Conservation (phyloP, 2,888 invertebrate species). For the Liposcelis brunnea region DNA sequence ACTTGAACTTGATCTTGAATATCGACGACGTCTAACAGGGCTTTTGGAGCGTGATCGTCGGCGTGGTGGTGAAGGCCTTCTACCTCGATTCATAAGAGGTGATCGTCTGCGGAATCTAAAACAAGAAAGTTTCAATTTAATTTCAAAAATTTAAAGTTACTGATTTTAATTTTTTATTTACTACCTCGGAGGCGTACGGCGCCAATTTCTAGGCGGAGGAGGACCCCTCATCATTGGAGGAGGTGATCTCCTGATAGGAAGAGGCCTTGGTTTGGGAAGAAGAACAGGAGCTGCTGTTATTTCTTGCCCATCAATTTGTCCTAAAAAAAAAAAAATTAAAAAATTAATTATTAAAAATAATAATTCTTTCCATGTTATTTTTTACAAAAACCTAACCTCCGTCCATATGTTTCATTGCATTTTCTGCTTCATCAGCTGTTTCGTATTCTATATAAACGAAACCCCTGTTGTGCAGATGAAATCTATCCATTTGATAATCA, state of each 20-base stretch:
- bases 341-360: slow-evolving; percentile 5
- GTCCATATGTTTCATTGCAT: slow-evolving; percentile 99
- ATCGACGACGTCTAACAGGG: slow-evolving; percentile 41
- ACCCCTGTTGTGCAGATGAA: slow-evolving; percentile 78
- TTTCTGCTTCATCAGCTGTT: slow-evolving; percentile 88
- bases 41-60: slow-evolving; percentile 31
- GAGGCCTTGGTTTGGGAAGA: slow-evolving; percentile 48
- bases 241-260: slow-evolving; percentile 28
- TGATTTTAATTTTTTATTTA: not conserved
- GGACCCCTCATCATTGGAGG: slow-evolving; percentile 16
- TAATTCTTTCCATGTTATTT: not conserved
- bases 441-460: slow-evolving; percentile 92
- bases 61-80: slow-evolving; percentile 18
- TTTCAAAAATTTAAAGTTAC: not conserved
- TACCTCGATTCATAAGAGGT: slow-evolving; percentile 18
- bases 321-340: slow-evolving; percentile 25
- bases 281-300: slow-evolving; percentile 89
- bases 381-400: slow-evolving; percentile 51
- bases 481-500: slow-evolving; percentile 76
- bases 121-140: not conserved
- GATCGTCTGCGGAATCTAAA: slow-evolving; percentile 27
- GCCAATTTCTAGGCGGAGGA: slow-evolving; percentile 16
- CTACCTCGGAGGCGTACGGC: slow-evolving; percentile 19
- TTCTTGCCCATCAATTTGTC: slow-evolving; percentile 87
- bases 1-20: slow-evolving; percentile 56